Base-by-base conservation (phyloP, 1,140 invertebrate species). In the Pteromalus puparum region DNA sequence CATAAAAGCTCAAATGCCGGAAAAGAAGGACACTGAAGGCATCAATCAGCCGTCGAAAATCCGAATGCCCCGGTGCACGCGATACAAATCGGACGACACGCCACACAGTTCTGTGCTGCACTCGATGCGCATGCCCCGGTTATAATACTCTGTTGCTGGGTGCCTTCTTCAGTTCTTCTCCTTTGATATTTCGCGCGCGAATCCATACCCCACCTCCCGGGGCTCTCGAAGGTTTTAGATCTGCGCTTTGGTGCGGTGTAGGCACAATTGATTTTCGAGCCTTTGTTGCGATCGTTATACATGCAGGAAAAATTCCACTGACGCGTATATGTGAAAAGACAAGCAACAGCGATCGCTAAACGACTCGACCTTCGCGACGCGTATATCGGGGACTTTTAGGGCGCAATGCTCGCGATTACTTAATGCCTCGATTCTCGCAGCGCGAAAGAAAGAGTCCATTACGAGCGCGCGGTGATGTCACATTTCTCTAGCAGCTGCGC, bases 341-440 rank as follows among this genome's bases (percentile, higher is more conserved):
- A 21, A 68, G 1, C 6, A 24, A n/a, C n/a, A n/a, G n/a, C n/a
- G n/a, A n/a, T n/a, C 61, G n/a, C 76, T 68, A 82, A 76, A 28
- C 34, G 38, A 76, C 81, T 76, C 68, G 53, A 74, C 73, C 73
- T 82, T 82, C 61, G 34, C 38, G 12, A n/a, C 1, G 28, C 30
- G 61, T 61, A 38, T 38, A 38, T 38, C 38, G 76, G 53, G 21
- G 73, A 76, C 73, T 76, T 82, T 82, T 82, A 82, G 73, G 73
- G 72, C 38, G 24, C 24, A 34, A n/a, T 24, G 34, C 53, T 61
- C 53, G 24, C 38, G 73, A 76, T 82, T 76, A 82, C 73, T 82
- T 76, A 42, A 76, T 76, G n/a, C 73, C 9, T 61, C 24, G 28
- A 30, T n/a, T n/a, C n/a, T n/a, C 26, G 21, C 7, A 76, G 48